Evolutionary conservation across 2,888 invertebrate genomes (phyloP), one percentile per base, ranked within the genome.

Genomic region (Scaptomyza tumidula): DNA sequence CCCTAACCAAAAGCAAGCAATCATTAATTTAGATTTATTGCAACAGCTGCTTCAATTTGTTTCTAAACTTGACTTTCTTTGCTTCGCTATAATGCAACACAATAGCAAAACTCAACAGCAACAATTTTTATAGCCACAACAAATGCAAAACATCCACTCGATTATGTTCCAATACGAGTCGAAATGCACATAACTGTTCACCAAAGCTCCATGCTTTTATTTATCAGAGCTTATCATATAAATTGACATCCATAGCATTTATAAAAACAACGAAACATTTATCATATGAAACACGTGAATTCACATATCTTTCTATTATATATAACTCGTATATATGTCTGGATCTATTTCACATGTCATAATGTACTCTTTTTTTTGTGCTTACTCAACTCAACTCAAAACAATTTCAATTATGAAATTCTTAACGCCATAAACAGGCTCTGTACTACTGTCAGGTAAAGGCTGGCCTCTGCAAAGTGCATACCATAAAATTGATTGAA

Each of bases 381-480:
- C 67, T 78, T 70, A 66, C 70, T 64, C 37, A 59, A 73, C 59
- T n/a, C 6, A 50, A 67, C 46, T 50, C 35, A 29, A 54, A 64
- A 70, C 55, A 53, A 75, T 64, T 67, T 80, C 75, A 69, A 75
- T 41, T 56, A 63, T 65, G 71, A 71, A 56, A 76, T 58, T 52
- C 56, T 46, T 55, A 50, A 50, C 62, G 61, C 61, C 49, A 62
- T 29, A 52, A 58, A 88, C 90, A 92, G 92, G 92, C 91, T 90
- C 92, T 87, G 91, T 92, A 52, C 37, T 52, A 89, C 86, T 92
- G 91, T 92, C 92, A 92, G 92, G 92, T 92, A 92, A 92, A 89
- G 86, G 73, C 77, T 75, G 56, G 75, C 61, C 48, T 63, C 63
- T 69, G 58, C 58, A 80, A 67, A 64, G 65, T 79, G 73, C 75